These are phyloP conservation scores for Todus mexicanus DNA, from an alignment of 2,797 vertebrate genomes.

Conservation along the genomic window DNA sequence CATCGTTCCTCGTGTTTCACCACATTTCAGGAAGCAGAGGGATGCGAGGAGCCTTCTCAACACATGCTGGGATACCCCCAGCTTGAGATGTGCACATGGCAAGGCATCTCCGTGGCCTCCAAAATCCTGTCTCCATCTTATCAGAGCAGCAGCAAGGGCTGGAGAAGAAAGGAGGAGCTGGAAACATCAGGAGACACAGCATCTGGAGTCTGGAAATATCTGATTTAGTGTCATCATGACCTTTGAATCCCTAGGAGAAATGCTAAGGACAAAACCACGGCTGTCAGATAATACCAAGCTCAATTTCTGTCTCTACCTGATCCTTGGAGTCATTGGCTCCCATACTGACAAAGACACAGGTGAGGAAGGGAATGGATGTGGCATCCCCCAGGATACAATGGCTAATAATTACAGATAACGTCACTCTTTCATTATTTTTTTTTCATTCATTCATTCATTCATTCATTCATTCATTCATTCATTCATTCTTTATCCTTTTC, in stretches of 20 bases:
- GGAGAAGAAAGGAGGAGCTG: not conserved
- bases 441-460: not conserved
- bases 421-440: not conserved
- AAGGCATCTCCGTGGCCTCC: not conserved
- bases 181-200: not conserved
- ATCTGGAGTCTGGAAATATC: not conserved
- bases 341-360: not conserved
- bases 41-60: not conserved
- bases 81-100: not conserved
- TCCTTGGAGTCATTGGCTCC: accelerated
- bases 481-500: not conserved
- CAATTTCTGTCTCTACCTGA: not conserved
- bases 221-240: not conserved
- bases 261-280: not conserved
- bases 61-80: not conserved
- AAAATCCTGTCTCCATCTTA: not conserved
- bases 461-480: too few species aligned
- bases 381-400: not conserved
- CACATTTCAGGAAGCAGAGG: accelerated
- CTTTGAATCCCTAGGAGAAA: not conserved
- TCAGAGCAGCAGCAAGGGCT: accelerated
- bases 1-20: not conserved
- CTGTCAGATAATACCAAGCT: not conserved
- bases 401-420: not conserved
- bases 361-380: not conserved